Conservation (phyloP, 2,888 invertebrate genomes). For the Trichacis sp. region DNA sequence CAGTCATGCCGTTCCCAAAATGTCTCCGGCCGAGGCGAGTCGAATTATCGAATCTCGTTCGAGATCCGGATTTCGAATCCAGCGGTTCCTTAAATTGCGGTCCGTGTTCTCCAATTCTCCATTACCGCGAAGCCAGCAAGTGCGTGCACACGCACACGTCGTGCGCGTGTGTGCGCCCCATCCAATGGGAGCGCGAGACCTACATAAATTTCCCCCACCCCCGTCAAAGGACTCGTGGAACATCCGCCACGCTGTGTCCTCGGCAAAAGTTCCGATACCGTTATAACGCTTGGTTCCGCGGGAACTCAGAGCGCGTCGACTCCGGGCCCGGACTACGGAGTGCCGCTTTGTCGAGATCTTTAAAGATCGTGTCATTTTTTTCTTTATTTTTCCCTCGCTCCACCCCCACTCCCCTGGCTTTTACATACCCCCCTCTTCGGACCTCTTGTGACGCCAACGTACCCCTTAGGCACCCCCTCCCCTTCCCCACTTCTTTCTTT, state of each 20-base stretch:
- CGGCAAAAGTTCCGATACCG: slow-evolving; percentile 60
- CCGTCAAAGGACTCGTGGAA: slow-evolving; percentile 38
- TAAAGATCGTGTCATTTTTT: slow-evolving; percentile 32
- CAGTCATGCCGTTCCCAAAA: too few species aligned
- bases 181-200: slow-evolving; percentile 64
- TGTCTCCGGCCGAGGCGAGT: too few species aligned
- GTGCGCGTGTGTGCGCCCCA: slow-evolving; percentile 23
- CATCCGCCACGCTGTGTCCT: slow-evolving; percentile 51
- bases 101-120: slow-evolving; percentile 20
- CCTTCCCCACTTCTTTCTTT: slow-evolving; percentile 34
- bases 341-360: slow-evolving; percentile 24
- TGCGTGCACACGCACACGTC: slow-evolving; percentile 11
- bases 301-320: slow-evolving; percentile 39
- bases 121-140: slow-evolving; percentile 5
- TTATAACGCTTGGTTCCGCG: slow-evolving; percentile 46
- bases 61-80: neutral
- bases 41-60: too few species aligned
- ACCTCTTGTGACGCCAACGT: slow-evolving; percentile 7
- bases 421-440: neutral
- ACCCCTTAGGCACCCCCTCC: slow-evolving; percentile 8
- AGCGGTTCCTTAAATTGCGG: slow-evolving; percentile 30
- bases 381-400: slow-evolving; percentile 12
- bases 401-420: slow-evolving; percentile 9
- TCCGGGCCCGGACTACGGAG: slow-evolving; percentile 7
- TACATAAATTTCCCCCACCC: slow-evolving; percentile 61